Conservation (phyloP, 2,113 vertebrate genomes). For the Crotophaga sulcirostris region DNA sequence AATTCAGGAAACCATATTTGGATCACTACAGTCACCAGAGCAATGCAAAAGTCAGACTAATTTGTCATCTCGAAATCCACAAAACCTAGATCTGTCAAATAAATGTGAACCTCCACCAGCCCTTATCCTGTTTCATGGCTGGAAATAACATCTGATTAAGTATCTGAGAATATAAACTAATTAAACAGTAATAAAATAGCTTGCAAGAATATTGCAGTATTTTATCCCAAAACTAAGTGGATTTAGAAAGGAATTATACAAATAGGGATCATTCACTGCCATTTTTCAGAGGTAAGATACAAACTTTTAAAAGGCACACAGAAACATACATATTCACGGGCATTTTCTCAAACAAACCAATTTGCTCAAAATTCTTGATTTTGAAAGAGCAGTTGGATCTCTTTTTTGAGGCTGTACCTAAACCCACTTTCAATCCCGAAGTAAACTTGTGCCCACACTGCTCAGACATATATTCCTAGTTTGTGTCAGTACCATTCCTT, state of each 20-base stretch:
- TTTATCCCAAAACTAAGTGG: background rate
- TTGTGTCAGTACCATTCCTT: background rate
- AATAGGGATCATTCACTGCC: background rate
- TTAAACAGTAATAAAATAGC: background rate
- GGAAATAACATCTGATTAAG: conserved; percentile 8
- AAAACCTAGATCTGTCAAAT: background rate
- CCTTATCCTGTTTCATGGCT: background rate
- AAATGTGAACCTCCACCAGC: background rate
- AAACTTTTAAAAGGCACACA: background rate
- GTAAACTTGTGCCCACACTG: background rate
- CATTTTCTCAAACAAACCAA: background rate
- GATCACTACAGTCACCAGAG: background rate
- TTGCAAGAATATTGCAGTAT: background rate
- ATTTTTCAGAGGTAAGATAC: background rate
- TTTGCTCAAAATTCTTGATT: background rate
- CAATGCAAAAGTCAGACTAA: conserved; percentile 7
- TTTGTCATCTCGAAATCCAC: background rate
- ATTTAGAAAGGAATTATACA: background rate
- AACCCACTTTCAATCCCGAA: background rate
- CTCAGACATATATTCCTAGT: background rate
- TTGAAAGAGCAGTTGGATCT: background rate
- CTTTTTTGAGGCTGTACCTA: background rate
- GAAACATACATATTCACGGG: background rate
- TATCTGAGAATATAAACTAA: conserved; percentile 5
- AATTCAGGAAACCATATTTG: conserved; percentile 9